Evolutionary conservation across 2,113 vertebrate species (phyloP).

Genomic region (Vulpes lagopus): DNA sequence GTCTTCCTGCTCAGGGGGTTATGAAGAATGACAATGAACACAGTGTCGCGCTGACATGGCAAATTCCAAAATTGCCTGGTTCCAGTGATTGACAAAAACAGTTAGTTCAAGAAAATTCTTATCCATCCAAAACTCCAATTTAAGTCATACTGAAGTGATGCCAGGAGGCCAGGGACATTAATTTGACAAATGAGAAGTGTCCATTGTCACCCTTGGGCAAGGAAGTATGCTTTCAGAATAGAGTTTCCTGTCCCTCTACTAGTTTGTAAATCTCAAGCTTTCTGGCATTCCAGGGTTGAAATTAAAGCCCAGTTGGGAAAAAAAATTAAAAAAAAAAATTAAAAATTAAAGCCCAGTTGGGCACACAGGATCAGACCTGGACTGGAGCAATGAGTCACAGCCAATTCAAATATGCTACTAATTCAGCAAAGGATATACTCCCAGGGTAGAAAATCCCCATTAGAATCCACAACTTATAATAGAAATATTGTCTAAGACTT

Average conservation of each 20-base stretch:
- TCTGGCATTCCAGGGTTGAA: not conserved
- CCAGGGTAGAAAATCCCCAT: not conserved
- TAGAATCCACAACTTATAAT: not conserved
- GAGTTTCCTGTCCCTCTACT: constrained; percentile 22
- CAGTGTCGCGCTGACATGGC: constrained; percentile 18
- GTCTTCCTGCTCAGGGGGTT: not conserved
- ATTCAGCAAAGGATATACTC: not conserved
- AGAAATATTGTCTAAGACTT: not conserved
- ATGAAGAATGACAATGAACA: constrained; percentile 53
- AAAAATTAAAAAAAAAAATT: no score
- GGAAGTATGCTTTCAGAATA: constrained; percentile 50
- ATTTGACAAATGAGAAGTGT: constrained; percentile 73
- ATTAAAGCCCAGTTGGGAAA: not conserved
- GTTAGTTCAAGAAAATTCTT: constrained; percentile 66
- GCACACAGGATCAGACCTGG: not conserved
- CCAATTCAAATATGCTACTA: constrained; percentile 42
- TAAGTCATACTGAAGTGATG: constrained; percentile 48
- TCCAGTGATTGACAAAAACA: constrained; percentile 72
- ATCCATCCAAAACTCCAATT: constrained; percentile 57
- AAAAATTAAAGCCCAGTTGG: not conserved
- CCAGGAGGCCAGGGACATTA: constrained; percentile 46
- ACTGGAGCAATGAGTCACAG: not conserved
- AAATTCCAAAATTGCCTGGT: constrained; percentile 69
- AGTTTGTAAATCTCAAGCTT: constrained; percentile 65
- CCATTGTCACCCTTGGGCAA: constrained; percentile 40